A percentile compares a stretch with the other conserved stretches of the same genome.
Evolutionary conservation across 1,140 invertebrate genomes (phyloP).

Genomic region (Procambarus clarkii): DNA sequence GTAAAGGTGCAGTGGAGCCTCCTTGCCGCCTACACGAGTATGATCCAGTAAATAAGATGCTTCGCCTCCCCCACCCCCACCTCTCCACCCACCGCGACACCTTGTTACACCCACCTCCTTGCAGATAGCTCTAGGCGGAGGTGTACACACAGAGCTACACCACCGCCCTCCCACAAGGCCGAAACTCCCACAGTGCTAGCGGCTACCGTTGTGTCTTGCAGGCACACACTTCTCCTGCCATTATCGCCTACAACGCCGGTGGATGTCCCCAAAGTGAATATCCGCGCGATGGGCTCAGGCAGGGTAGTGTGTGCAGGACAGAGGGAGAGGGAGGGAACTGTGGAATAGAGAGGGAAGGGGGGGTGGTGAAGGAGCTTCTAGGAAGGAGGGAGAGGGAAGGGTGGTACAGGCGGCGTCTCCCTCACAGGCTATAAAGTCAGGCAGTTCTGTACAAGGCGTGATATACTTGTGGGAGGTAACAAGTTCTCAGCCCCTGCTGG

Average conservation of each 20-base stretch:
- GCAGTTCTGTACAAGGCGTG: background rate
- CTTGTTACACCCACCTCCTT: background rate
- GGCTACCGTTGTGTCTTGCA: background rate
- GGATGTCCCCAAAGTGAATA: background rate
- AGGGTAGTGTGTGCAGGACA: background rate
- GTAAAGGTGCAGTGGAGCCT: background rate
- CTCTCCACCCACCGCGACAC: background rate
- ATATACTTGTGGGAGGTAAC: background rate
- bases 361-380: background rate
- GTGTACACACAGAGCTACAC: background rate
- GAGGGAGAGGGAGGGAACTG: background rate
- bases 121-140: background rate
- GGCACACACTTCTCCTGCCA: background rate
- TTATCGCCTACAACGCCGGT: background rate
- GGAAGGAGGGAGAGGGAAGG: background rate
- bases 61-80: background rate
- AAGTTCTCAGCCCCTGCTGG: background rate
- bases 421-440: constrained; percentile 6
- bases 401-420: background rate
- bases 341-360: background rate
- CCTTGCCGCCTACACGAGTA: background rate
- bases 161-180: background rate
- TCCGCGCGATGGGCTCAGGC: background rate
- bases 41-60: background rate
- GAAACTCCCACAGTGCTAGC: background rate